Percentiles rank a stretch among this genome's conserved stretches.
These are phyloP conservation scores for Stegastes partitus DNA, from an alignment of 2,113 vertebrate species.

Conservation along the genomic window DNA sequence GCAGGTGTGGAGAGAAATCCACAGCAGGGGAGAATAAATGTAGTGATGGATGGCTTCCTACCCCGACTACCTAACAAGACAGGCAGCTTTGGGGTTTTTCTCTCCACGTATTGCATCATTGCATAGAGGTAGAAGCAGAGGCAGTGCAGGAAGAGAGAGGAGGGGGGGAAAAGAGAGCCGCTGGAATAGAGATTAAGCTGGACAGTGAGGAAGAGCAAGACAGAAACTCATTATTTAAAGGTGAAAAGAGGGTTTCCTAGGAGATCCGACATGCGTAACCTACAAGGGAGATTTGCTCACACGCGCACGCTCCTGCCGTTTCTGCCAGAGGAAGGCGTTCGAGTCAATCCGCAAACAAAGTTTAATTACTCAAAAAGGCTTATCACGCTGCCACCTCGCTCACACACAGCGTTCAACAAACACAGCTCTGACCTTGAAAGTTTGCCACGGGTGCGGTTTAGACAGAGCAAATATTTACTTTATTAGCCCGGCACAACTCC, in stretches of 20 bases:
- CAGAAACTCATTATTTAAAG: conserved; percentile 56
- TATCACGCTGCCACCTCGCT: conserved; percentile 24
- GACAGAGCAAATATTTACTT: conserved; percentile 32
- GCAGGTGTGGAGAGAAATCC: conserved; percentile 57
- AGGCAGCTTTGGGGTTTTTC: conserved; percentile 21
- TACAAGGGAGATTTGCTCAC: conserved; percentile 37
- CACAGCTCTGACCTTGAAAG: conserved; percentile 59
- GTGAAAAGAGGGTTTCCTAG: conserved; percentile 55
- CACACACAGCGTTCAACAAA: conserved; percentile 40
- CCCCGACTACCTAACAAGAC: conserved; percentile 36
- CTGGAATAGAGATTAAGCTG: conserved; percentile 37
- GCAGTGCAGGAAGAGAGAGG: neutral
- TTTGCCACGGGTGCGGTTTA: conserved; percentile 60
- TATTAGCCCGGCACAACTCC: neutral
- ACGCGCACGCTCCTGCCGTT: conserved; percentile 23
- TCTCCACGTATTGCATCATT: conserved; percentile 18
- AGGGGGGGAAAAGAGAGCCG: neutral
- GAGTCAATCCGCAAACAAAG: conserved; percentile 59
- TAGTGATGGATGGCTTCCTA: conserved; percentile 29
- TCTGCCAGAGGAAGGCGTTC: conserved; percentile 27
- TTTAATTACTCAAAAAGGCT: conserved; percentile 55
- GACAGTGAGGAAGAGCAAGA: conserved; percentile 13
- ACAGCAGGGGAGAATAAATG: conserved; percentile 38
- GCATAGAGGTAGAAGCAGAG: conserved; percentile 34
- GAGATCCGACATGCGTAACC: conserved; percentile 53